Base-by-base conservation (phyloP, 2,888 invertebrate species). In the Eumacrocentrus americanus region DNA sequence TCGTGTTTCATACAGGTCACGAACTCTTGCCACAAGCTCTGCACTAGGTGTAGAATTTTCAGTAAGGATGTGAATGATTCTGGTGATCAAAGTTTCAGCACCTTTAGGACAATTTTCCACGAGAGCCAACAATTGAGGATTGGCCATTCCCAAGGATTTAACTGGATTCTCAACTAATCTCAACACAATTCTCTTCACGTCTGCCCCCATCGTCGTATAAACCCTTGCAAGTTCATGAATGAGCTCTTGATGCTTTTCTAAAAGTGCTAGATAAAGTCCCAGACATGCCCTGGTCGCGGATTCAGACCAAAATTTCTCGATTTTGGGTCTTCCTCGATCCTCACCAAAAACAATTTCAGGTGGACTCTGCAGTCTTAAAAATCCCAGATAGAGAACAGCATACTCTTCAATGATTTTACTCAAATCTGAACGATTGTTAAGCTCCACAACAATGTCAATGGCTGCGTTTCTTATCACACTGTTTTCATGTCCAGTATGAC, bases 81-180 rank as follows among this genome's bases (percentile, higher is more conserved):
- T 84, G 0, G 97, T 98, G 37, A 99, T 90, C 61, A 99, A 82
- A 0, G 98, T 96, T 83, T 99, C 99, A 0, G 95, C 91, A 1
- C 98, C 98, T 71, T 94, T 90, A 0, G 97, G 97, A 77, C 97
- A 98, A 66, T 91, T 91, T 78, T 96, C 95, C 11, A 99, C 90
- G 55, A 98, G 83, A 48, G 88, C 87, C 0, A 90, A 81, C 56
- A 97, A 81, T 61, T 92, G 90, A 0, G 89, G 86, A 11, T 91
- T 90, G 42, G 91, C 88, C 82, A 97, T 94, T 0, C 89, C 89
- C 84, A 98, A 93, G 4, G 85, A 85, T 69, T 88, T 84, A 1
- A 92, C 87, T 0, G 91, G 91, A 44, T 75, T 81, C 76, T 92
- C 91, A 18, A 93, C 83, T 7, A 88, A 84, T 55, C 95, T 86